Evolutionary conservation across 1,140 invertebrate species (phyloP).

Genomic region (Adelges cooleyi): DNA sequence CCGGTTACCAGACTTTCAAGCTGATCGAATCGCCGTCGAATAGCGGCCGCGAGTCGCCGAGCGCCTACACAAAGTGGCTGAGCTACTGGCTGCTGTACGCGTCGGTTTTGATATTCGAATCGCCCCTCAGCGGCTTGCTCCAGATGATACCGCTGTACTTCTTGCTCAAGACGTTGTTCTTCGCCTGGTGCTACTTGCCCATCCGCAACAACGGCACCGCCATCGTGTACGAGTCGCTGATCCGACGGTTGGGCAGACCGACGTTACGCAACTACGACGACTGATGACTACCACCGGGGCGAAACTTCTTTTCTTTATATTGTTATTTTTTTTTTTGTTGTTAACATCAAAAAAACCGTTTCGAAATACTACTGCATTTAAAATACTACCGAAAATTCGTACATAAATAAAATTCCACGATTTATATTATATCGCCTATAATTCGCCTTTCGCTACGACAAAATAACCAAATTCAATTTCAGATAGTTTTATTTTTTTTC

Average conservation of each 20-base stretch:
- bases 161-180: neutral
- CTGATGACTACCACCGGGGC: too few relatives aligned
- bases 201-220: neutral
- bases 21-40: neutral
- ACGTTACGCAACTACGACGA: too few relatives aligned
- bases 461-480: too few relatives aligned
- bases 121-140: neutral
- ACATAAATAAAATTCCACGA: too few relatives aligned
- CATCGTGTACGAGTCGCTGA: neutral
- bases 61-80: neutral
- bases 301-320: too few relatives aligned
- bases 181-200: neutral
- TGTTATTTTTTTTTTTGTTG: too few relatives aligned
- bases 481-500: too few relatives aligned
- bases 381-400: too few relatives aligned
- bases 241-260: neutral
- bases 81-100: neutral
- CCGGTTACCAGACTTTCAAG: neutral
- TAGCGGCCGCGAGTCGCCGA: neutral
- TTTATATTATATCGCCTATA: too few relatives aligned
- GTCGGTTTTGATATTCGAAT: neutral
- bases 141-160: neutral
- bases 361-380: too few relatives aligned
- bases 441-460: too few relatives aligned
- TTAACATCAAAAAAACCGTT: too few relatives aligned